Percentiles rank a stretch among this genome's conserved stretches.
These are phyloP conservation scores for Nasonia oneida DNA, from an alignment of 2,888 invertebrate genomes.

Conservation along the genomic window DNA sequence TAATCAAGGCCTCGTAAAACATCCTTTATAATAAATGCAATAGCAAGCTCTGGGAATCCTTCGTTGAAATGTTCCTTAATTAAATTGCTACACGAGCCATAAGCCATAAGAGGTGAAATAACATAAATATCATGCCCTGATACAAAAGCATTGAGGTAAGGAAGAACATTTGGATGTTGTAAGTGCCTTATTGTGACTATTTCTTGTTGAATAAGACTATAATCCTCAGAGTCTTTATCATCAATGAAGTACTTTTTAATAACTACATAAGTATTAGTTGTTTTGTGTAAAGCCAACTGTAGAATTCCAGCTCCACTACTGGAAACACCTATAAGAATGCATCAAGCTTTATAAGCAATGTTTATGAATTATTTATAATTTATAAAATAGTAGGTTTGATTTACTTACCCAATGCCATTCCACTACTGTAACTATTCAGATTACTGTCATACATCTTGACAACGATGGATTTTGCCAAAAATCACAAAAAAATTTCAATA, in stretches of 20 bases:
- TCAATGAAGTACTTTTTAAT: constrained; percentile 89
- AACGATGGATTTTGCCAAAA: constrained; percentile 7
- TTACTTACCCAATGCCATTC: constrained; percentile 57
- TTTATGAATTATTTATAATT: neutral
- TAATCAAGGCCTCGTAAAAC: constrained; percentile 90
- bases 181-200: constrained; percentile 88
- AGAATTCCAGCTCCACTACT: constrained; percentile 86
- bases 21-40: constrained; percentile 89
- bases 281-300: constrained; percentile 85
- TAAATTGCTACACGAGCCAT: constrained; percentile 91
- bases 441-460: constrained; percentile 60
- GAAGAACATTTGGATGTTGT: constrained; percentile 89
- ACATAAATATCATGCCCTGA: constrained; percentile 88
- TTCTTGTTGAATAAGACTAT: constrained; percentile 86
- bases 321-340: constrained; percentile 82
- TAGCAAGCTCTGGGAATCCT: constrained; percentile 91
- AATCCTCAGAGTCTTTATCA: constrained; percentile 83
- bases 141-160: constrained; percentile 88
- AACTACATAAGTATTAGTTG: constrained; percentile 85
- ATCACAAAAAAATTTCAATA: constrained; percentile 28
- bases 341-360: neutral
- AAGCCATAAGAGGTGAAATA: constrained; percentile 91
- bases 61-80: constrained; percentile 87
- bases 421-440: constrained; percentile 57
- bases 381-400: constrained; percentile 21